phyloP scores from a whole-genome alignment of 2,113 vertebrate species.

The Apodemus sylvaticus region DNA sequence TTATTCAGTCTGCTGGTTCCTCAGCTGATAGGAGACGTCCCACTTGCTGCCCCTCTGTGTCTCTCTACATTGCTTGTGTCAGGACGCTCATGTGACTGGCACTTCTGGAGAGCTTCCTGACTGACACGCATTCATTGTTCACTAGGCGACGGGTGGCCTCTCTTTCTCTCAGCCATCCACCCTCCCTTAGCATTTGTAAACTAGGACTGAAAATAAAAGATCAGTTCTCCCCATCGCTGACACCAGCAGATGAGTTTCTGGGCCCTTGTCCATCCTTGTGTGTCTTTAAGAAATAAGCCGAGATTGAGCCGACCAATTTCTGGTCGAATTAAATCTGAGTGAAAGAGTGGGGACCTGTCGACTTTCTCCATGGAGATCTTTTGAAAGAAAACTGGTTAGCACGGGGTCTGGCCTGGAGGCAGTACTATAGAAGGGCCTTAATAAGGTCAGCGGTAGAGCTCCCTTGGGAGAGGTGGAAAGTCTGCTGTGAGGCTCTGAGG shows the following conservation, averaged over 20 bases:
- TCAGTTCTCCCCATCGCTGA: not conserved
- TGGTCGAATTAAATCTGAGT: constrained; percentile 41
- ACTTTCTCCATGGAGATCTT: not conserved
- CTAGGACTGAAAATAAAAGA: not conserved
- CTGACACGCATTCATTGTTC: not conserved
- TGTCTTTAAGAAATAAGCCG: not conserved
- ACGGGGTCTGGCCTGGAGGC: accelerated
- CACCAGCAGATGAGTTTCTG: constrained; percentile 24
- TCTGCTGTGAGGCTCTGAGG: not conserved
- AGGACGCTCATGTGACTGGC: not conserved
- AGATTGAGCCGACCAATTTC: constrained; percentile 53
- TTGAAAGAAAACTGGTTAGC: not conserved
- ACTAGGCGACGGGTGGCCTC: not conserved
- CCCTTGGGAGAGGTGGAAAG: not conserved
- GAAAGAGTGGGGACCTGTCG: not conserved
- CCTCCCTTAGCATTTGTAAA: not conserved
- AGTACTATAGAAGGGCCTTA: not conserved
- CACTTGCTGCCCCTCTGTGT: not conserved
- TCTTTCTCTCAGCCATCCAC: not conserved
- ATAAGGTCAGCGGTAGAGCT: not conserved
- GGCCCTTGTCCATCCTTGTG: not conserved
- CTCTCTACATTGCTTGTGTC: not conserved
- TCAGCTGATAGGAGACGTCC: not conserved
- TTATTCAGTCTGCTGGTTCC: not conserved
- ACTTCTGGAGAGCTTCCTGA: not conserved